Evolutionary conservation across 1,140 invertebrate genomes (phyloP), one percentile per base, ranked within the genome.

Genomic region (Bombus picipes): DNA sequence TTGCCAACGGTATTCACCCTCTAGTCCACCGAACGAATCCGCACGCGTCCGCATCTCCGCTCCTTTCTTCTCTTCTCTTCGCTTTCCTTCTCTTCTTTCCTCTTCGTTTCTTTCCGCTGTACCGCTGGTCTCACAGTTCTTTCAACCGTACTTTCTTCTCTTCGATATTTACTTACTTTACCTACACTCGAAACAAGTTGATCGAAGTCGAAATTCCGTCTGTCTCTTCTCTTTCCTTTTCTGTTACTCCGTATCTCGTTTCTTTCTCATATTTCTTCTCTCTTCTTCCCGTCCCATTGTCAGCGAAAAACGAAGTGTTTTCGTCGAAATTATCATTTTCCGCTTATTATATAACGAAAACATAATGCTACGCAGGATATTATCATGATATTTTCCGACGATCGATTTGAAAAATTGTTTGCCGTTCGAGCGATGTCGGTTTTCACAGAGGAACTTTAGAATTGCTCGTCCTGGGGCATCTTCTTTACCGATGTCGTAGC

Each of bases 1-100:
- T 88, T 43, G 71, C 81, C 83, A 65, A 43, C 78, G 85, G 68
- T 78, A 90, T 89, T 87, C 88, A 68, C 86, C 81, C 81, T 81
- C 32, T 41, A 41, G 41, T 83, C 72, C 72, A 43, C 28, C 77
- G 70, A 53, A 43, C 65, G 84, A 74, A 47, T 68, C 83, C 32
- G n/a, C 37, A 53, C 62, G 68, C 74, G 62, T 68, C 18, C 57
- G 34, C 57, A 25, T 85, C 76, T 72, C 53, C 39, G 15, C 57
- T 62, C 65, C 75, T 34, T 22, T 37, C 32, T 39, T 34, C 34
- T 53, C 59, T 28, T 18, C 34, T 57, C 47, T 8, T 22, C 47
- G 47, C 18, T 53, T 8, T 8, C 18, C 47, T 53, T 53, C 47
- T 53, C 47, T 22, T 22, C 18, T 6, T 22, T 53, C 47, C 5